phyloP scores from a whole-genome alignment of 1,140 invertebrate species.

The Octopus sinensis region DNA sequence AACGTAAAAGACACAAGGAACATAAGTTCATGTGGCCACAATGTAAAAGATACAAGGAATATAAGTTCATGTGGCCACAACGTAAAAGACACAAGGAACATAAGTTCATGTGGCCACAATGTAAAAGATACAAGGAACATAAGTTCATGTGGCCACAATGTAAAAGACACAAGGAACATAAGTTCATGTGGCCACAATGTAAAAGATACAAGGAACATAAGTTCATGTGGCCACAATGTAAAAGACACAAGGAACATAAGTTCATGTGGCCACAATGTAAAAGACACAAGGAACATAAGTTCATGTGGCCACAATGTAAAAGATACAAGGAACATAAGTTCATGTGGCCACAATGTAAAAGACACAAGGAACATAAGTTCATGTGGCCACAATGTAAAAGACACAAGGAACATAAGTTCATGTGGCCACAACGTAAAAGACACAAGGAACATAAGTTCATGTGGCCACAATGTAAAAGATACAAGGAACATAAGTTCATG shows the following conservation, averaged over 20 bases:
- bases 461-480: background rate
- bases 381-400: background rate
- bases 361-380: background rate
- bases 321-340: background rate
- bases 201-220: background rate
- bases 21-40: background rate
- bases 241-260: background rate
- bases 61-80: constrained; percentile 9
- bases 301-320: constrained; percentile 8
- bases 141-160: constrained; percentile 5
- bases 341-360: background rate
- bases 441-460: background rate
- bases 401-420: background rate
- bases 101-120: background rate
- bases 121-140: background rate
- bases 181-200: background rate
- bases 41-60: background rate
- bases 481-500: background rate
- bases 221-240: constrained; percentile 3
- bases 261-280: constrained; percentile 10
- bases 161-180: background rate
- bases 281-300: background rate
- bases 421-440: too few relatives aligned
- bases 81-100: background rate
- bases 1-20: background rate